phyloP scores from a whole-genome alignment of 2,797 vertebrate species.

The Poeciliopsis infans region DNA sequence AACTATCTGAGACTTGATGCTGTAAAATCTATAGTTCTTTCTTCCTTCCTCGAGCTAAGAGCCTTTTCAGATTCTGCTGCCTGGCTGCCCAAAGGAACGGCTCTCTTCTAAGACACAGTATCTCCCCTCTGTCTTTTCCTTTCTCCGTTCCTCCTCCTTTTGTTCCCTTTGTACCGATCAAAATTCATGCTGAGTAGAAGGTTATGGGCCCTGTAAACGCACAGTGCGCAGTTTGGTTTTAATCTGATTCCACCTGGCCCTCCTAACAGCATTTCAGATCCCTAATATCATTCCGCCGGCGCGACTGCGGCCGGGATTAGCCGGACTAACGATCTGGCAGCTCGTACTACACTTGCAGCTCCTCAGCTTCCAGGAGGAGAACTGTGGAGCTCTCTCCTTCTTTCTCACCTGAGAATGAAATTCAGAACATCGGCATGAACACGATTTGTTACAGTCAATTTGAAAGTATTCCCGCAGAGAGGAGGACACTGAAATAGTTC shows the following conservation, averaged over 20 bases:
- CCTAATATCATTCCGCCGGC: slow-evolving; percentile 81
- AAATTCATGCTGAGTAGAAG: slow-evolving; percentile 83
- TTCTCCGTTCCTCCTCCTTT: slow-evolving; percentile 73
- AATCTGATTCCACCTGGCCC: slow-evolving; percentile 83
- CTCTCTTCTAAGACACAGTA: slow-evolving; percentile 69
- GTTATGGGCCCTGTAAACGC: slow-evolving; percentile 76
- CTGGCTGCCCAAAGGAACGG: slow-evolving; percentile 72
- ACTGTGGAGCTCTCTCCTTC: slow-evolving; percentile 37
- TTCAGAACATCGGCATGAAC: slow-evolving; percentile 48
- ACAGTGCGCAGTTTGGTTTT: slow-evolving; percentile 81
- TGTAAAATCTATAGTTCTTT: slow-evolving; percentile 76
- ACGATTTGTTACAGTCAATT: slow-evolving; percentile 72
- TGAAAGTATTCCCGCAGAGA: slow-evolving; percentile 65
- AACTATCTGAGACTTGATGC: slow-evolving; percentile 62
- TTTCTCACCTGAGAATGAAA: slow-evolving; percentile 52
- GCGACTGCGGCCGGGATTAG: slow-evolving; percentile 80
- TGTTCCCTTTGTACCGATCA: slow-evolving; percentile 81
- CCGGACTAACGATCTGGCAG: slow-evolving; percentile 79
- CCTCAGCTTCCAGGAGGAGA: slow-evolving; percentile 48
- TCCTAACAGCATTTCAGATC: slow-evolving; percentile 81
- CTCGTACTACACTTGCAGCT: slow-evolving; percentile 59
- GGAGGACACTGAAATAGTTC: slow-evolving; percentile 41
- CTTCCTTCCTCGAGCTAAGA: slow-evolving; percentile 73
- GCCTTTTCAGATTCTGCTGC: slow-evolving; percentile 74
- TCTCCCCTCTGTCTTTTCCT: slow-evolving; percentile 61